Conservation (phyloP, 2,888 invertebrate species). For the Pharmacophagus antenor region DNA sequence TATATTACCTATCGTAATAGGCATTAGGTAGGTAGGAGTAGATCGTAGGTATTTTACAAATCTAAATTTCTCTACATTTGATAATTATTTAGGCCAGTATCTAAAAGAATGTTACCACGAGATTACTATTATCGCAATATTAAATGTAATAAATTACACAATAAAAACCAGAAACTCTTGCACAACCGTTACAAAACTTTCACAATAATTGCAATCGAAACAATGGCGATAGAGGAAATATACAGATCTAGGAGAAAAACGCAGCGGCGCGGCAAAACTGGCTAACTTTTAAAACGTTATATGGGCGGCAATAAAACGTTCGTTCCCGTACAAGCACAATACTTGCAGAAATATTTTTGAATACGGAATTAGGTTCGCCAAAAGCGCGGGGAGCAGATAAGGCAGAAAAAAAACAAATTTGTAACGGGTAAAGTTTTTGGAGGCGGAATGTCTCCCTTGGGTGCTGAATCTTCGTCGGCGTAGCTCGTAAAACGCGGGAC, state of each 20-base stretch:
- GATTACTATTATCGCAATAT: slow-evolving; percentile 21
- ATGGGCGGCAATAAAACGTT: slow-evolving; percentile 78
- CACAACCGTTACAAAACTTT: slow-evolving; percentile 64
- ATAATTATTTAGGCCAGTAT: too few species aligned
- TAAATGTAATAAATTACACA: slow-evolving; percentile 31
- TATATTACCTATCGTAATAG: too few species aligned
- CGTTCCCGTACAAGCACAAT: slow-evolving; percentile 77
- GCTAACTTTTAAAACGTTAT: slow-evolving; percentile 80
- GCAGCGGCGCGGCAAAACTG: slow-evolving; percentile 65
- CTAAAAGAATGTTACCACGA: neutral
- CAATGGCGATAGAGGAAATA: slow-evolving; percentile 53
- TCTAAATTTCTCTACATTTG: too few species aligned
- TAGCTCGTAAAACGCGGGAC: slow-evolving; percentile 79
- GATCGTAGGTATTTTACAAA: too few species aligned
- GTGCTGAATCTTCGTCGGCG: slow-evolving; percentile 81
- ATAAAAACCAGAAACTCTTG: slow-evolving; percentile 50
- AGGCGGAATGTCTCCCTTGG: slow-evolving; percentile 79
- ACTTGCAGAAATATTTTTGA: slow-evolving; percentile 81
- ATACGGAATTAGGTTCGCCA: slow-evolving; percentile 81
- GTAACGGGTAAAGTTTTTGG: slow-evolving; percentile 82
- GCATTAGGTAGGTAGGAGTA: too few species aligned
- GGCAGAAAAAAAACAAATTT: slow-evolving; percentile 80
- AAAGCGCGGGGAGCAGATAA: slow-evolving; percentile 80
- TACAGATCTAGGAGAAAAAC: slow-evolving; percentile 46
- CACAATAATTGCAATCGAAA: slow-evolving; percentile 65